Base-by-base conservation (phyloP, 1,140 invertebrate species). In the Drosophila grimshawi region DNA sequence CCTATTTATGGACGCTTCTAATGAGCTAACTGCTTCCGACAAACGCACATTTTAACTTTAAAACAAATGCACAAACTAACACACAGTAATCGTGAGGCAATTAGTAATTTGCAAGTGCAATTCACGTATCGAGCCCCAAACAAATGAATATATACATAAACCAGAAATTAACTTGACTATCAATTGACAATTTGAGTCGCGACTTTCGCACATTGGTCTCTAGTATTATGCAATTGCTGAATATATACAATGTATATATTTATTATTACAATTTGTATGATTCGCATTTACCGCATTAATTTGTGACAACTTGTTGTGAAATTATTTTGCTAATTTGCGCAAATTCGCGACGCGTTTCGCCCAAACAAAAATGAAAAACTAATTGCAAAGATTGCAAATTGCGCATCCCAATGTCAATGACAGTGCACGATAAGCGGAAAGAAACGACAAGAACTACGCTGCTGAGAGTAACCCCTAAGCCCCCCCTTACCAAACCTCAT, bases 1-100 rank as follows among this genome's bases (percentile, higher is more conserved):
- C 29, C 76, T 89, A 89, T 88, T 83, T 83, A 78, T 88, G 78
- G 80, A 68, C 43, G 35, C 64, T 46, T 72, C 74, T 66, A 85
- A 69, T 77, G 79, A 67, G 68, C 69, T 80, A 86, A 83, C 76
- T 69, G 78, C 80, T 88, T 88, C 85, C 83, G 85, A 66, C 77
- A 74, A 83, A 82, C 77, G 85, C 83, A 89, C 74, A 80, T 66
- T 88, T 89, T 73, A 88, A 88, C 83, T 89, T 83, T 89, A 55
- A 41, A 76, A 69, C 19, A 8, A 2, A 19, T 27, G 19, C 5
- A 33, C 41, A 45, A 39, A 53, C 7, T 29, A 33, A 59, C 30
- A 32, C 8, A 52, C 80, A n/a, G n/a, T 88, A 86, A 75, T 86
- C 65, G 65, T 30, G 10, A 48, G 60, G 51, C 73, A 82, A 82